phyloP scores from a whole-genome alignment of 2,797 vertebrate species.

The Setipinna tenuifilis region DNA sequence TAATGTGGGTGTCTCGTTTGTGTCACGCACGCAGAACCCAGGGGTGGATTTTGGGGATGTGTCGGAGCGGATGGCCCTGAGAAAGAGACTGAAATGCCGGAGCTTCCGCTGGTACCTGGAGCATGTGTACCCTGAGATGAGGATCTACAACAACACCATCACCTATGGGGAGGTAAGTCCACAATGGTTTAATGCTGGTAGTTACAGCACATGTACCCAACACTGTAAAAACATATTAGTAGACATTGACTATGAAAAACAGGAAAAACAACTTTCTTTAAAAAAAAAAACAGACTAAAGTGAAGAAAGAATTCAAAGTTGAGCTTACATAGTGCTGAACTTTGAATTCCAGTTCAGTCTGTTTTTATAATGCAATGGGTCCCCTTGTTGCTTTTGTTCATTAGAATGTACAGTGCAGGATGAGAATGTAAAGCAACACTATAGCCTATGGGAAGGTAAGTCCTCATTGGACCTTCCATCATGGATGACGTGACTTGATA shows the following conservation, averaged over 20 bases:
- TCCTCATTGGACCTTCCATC: neutral
- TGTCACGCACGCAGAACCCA: conserved; percentile 80
- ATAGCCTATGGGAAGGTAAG: conserved; percentile 91
- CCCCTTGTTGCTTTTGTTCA: too few relatives aligned
- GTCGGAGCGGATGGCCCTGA: conserved; percentile 89
- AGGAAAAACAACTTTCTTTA: too few relatives aligned
- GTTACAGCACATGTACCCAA: too few relatives aligned
- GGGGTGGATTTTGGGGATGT: conserved; percentile 97
- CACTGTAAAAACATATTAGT: too few relatives aligned
- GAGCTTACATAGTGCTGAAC: too few relatives aligned
- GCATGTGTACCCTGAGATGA: conserved; percentile 97
- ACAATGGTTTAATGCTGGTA: too few relatives aligned
- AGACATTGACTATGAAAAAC: too few relatives aligned
- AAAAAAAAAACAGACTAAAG: too few relatives aligned
- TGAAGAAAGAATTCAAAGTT: too few relatives aligned
- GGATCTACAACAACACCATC: conserved; percentile 96
- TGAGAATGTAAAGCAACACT: conserved; percentile 96
- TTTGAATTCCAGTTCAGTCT: too few relatives aligned
- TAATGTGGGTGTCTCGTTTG: neutral
- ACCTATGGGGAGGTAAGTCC: conserved; percentile 94
- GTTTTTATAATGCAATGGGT: too few relatives aligned
- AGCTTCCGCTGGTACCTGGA: conserved; percentile 98
- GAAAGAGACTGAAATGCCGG: conserved; percentile 89
- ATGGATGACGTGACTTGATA: neutral
- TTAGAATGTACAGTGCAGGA: conserved; percentile 65